Percentiles rank a stretch among this genome's conserved stretches.
These are phyloP conservation scores for Eucera pruinosa DNA, from an alignment of 2,888 invertebrate species.

Conservation along the genomic window DNA sequence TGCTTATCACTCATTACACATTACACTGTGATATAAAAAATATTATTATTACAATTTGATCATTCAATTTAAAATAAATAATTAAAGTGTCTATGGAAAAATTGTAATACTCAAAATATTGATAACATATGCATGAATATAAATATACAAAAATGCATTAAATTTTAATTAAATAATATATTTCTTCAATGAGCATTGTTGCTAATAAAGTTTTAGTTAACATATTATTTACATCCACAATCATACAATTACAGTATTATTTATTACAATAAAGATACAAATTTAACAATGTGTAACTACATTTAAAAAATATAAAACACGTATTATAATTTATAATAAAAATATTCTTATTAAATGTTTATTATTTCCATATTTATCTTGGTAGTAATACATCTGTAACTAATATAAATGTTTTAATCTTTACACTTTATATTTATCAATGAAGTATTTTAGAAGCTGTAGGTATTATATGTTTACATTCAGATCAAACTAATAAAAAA, in stretches of 20 bases:
- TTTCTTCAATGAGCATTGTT: background rate
- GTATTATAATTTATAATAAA: background rate
- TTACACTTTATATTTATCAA: background rate
- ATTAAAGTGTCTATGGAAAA: too few relatives aligned
- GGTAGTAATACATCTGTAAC: background rate
- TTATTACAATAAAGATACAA: background rate
- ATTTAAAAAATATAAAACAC: background rate
- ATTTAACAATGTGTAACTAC: background rate
- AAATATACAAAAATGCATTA: background rate
- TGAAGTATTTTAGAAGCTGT: background rate
- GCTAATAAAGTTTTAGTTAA: too few relatives aligned
- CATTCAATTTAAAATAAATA: too few relatives aligned
- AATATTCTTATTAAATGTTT: background rate
- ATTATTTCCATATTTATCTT: background rate
- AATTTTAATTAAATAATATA: background rate
- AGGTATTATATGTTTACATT: background rate
- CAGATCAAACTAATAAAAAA: background rate
- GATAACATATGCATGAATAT: background rate
- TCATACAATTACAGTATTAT: too few relatives aligned
- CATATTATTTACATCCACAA: too few relatives aligned
- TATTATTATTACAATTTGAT: background rate
- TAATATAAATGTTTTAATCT: background rate
- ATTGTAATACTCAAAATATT: too few relatives aligned
- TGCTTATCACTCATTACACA: conserved; percentile 84
- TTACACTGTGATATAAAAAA: conserved; percentile 75